Evolutionary conservation across 2,888 invertebrate species (phyloP), one percentile per base, ranked within the genome.

Genomic region (Choristoneura rosaceana): DNA sequence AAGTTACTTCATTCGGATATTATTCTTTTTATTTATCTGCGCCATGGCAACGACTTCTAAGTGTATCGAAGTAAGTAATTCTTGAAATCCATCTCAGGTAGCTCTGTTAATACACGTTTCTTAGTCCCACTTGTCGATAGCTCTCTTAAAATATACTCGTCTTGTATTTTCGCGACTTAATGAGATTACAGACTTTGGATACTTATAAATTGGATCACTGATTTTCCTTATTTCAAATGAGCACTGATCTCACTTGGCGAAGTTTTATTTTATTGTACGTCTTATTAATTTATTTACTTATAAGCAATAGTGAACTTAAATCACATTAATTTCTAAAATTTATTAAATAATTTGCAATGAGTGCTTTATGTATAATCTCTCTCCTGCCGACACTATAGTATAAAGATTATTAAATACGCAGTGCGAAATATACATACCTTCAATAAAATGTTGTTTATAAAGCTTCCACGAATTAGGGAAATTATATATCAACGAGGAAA

Each of bases 181-280:
- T 64, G n/a, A 70, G 58, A 64, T 70, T 70, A 70, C 41, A 43
- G 61, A 70, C 41, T 69, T 63, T 10, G 47, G 58, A 70, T 70
- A 59, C 63, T 63, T 59, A 8, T 14, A 25, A 59, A 50, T 70
- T n/a, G 64, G 47, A 38, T 64, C 70, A 58, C 25, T 70, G 70
- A 64, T 59, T 70, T 63, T 58, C 47, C 38, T 14, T 52, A 52
- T 25, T 55, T 55, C 55, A 10, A 25, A 55, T 52, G 2, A 43
- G 43, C 43, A 43, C 50, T 15, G 17, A 9, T 52, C 50, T 17
- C 15, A 8, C 15, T 52, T 52, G 7, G 47, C 4, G 14, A 3
- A 52, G 14, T 52, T 52, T 15, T 4, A 52, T 12, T 12, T 55
- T 55, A 12, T 52, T 17, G 17, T 17, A 10, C 17, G 25, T 3